phyloP scores from a whole-genome alignment of 2,888 invertebrate species.

The Onchidella celtica region DNA sequence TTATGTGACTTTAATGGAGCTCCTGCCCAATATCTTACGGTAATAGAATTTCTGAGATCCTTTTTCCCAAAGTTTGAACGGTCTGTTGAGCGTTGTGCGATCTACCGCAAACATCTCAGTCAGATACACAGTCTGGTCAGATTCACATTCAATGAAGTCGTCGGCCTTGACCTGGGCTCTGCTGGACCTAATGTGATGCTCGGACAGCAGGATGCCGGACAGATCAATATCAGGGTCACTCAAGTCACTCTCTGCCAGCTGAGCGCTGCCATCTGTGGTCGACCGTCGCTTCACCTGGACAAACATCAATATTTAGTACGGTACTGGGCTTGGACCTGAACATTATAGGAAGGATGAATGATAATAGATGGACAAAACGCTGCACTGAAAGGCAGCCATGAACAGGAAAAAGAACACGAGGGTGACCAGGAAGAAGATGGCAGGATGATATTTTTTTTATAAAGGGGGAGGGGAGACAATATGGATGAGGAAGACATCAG shows the following conservation, averaged over 20 bases:
- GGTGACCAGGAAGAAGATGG: no score
- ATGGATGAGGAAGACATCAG: no score
- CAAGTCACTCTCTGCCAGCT: constrained; percentile 52
- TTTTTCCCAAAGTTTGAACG: constrained; percentile 64
- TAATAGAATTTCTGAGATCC: constrained; percentile 65
- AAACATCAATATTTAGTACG: no score
- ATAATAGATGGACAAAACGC: no score
- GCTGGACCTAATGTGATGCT: constrained; percentile 57
- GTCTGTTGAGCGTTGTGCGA: constrained; percentile 61
- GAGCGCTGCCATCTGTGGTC: constrained; percentile 46
- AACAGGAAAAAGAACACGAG: no score
- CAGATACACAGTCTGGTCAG: constrained; percentile 64
- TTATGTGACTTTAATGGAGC: no score
- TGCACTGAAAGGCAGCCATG: no score
- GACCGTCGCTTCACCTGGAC: constrained; percentile 54
- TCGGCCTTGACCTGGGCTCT: constrained; percentile 1
- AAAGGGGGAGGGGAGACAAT: no score
- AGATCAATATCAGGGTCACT: constrained; percentile 52
- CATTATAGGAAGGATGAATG: no score
- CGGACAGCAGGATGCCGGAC: constrained; percentile 57
- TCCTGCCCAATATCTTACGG: no score
- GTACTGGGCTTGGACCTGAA: no score
- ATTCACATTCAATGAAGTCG: constrained; percentile 63
- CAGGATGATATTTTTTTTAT: no score
- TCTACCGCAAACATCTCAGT: constrained; percentile 70